Base-by-base conservation (phyloP, 2,888 invertebrate genomes). In the Amiota mariae region DNA sequence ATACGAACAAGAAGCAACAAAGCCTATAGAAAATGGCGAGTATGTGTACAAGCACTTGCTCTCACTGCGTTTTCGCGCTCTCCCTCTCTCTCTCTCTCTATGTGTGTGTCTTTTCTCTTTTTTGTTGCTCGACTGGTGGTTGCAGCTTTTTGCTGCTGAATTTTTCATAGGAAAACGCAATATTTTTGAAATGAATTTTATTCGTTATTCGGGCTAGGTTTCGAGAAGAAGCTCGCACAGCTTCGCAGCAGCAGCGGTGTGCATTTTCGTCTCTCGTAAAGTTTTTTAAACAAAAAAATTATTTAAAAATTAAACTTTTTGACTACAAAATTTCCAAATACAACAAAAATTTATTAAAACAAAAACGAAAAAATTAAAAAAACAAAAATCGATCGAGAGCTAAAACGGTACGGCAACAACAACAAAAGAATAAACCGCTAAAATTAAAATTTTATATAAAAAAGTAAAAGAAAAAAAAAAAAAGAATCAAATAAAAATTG, bases 191-290 rank as follows among this genome's bases (percentile, higher is more conserved):
- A 86, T 85, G 85, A 88, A 63, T 88, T 89, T 89, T 89, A 90
- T 90, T 90, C 90, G n/a, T n/a, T n/a, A n/a, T n/a, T n/a, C n/a
- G n/a, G 89, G 90, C 88, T 89, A 89, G 90, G 89, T 90, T 90
- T 89, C 90, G 90, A 90, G 90, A 90, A 89, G 88, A 89, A 89
- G 90, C 89, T 88, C 87, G 89, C 84, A 82, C 84, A 82, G 83
- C 88, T 89, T 36, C 86, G 88, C 86, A 88, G 86, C 81, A 84
- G 78, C 73, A 77, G 85, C 80, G 82, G 80, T 82, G 79, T 87
- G 89, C 89, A 89, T 86, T 36, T 36, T 88, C 86, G 87, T 87
- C 85, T 87, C 81, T 80, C 80, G 78, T 85, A 84, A 85, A 84
- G 82, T 85, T 83, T 86, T 82, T 79, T 18, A 70, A 70, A 54